These are phyloP conservation scores for Enteromius treurensis DNA, from an alignment of 2,797 vertebrate genomes.

Conservation along the genomic window DNA sequence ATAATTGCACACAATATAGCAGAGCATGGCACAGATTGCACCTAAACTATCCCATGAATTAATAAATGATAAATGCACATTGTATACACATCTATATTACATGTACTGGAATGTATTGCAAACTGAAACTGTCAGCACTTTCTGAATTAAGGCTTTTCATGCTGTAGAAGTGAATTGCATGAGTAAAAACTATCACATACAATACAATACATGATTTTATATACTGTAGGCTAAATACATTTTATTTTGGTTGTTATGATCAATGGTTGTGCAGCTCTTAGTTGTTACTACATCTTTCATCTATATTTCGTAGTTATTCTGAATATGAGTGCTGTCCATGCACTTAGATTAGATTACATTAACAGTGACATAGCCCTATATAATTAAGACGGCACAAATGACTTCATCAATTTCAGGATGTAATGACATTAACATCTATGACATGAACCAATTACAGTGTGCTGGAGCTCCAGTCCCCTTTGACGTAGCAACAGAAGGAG, in stretches of 20 bases:
- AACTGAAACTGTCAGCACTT: constrained; percentile 12
- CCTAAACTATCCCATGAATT: constrained; percentile 38
- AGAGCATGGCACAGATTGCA: background rate
- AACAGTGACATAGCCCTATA: constrained; percentile 20
- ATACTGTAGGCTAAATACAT: background rate
- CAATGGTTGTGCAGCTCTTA: background rate
- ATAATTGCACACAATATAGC: background rate
- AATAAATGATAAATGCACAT: constrained; percentile 66
- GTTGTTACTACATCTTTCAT: background rate
- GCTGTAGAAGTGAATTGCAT: background rate
- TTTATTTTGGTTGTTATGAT: background rate
- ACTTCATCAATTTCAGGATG: constrained; percentile 17
- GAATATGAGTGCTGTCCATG: too few relatives aligned
- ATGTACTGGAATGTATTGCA: constrained; percentile 18
- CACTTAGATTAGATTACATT: constrained; percentile 41
- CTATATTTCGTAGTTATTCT: background rate
- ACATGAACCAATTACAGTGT: constrained; percentile 45
- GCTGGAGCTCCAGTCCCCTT: constrained; percentile 15
- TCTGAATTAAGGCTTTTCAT: background rate
- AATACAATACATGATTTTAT: background rate
- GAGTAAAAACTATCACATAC: background rate
- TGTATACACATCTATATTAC: constrained; percentile 54
- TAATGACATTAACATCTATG: constrained; percentile 55
- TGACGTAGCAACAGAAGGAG: constrained; percentile 28
- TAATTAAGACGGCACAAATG: constrained; percentile 40